Base-by-base conservation (phyloP, 2,113 vertebrate genomes). In the Rhinogobius similis region DNA sequence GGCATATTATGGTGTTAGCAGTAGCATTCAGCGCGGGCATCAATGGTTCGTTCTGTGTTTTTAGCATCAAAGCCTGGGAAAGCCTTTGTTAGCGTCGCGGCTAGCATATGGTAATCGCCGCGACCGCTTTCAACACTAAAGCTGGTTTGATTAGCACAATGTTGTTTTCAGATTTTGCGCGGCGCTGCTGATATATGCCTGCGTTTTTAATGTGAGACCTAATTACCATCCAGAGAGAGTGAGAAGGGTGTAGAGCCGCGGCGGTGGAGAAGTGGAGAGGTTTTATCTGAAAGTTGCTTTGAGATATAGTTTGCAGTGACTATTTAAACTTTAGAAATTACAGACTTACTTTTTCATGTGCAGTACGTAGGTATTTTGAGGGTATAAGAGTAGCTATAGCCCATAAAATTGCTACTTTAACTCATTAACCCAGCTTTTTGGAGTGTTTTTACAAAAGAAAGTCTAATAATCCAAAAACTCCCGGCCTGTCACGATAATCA, bases 1-100 rank as follows among this genome's bases (percentile, higher is more conserved):
- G 44, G 75, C 75, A 69, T 83, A 86, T 90, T 89, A 85, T 55
- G 52, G 77, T 68, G 62, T 24, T 55, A 24, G 72, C 76, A 65
- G 9, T 82, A 70, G 29, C 67, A 75, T 84, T 86, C 67, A 82
- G 58, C 10, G 68, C 76, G n/a, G 4, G 66, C 82, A 78, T 90
- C 75, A 87, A 88, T 91, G 80, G 79, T 24, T 7, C 32, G 77
- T 85, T 74, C 72, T 82, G 78, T 82, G 86, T 91, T 78, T 58
- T 76, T 53, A 66, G 50, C 64, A 78, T 81, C 76, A 85, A 78
- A 77, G 72, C 72, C 75, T 62, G 74, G 76, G 76, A 86, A 76
- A 14, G 64, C 64, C 77, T 86, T 85, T 82, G 78, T 77, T 72
- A 67, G 10, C 14, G 46, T 61, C 65, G 75, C 72, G 72, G 74